A percentile compares a stretch with the other conserved stretches of the same genome.
phyloP scores from a whole-genome alignment of 2,888 invertebrate species.

The Drosophila anomelani region DNA sequence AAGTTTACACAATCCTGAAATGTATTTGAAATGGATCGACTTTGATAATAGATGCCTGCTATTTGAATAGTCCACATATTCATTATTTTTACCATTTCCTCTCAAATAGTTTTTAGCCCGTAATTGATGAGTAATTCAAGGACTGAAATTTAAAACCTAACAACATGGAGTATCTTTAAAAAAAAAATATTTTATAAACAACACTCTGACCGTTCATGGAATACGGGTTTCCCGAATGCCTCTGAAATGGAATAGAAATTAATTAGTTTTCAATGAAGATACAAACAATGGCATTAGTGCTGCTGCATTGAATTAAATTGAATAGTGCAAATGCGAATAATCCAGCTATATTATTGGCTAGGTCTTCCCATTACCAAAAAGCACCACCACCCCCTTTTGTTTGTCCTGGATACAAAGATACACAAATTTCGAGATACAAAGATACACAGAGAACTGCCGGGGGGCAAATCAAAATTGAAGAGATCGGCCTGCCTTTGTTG shows the following conservation, averaged over 20 bases:
- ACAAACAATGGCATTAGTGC: slow-evolving; percentile 12
- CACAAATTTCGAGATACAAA: slow-evolving; percentile 8
- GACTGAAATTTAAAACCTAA: too few species aligned
- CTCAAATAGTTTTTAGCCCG: too few species aligned
- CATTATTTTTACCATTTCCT: too few species aligned
- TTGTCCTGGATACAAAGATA: background rate
- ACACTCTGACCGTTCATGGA: too few species aligned
- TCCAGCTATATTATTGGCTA: slow-evolving; percentile 4
- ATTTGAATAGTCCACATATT: too few species aligned
- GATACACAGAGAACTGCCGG: slow-evolving; percentile 3
- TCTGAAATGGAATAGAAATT: background rate
- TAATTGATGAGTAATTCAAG: too few species aligned
- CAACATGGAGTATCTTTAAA: too few species aligned
- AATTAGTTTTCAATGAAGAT: background rate
- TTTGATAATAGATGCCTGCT: too few species aligned
- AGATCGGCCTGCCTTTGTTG: slow-evolving; percentile 26
- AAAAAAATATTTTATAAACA: too few species aligned
- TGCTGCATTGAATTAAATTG: slow-evolving; percentile 17
- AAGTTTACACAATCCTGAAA: background rate
- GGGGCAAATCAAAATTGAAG: slow-evolving; percentile 33
- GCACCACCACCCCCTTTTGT: background rate
- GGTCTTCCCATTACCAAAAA: slow-evolving; percentile 7
- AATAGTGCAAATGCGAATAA: slow-evolving; percentile 10
- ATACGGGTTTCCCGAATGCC: too few species aligned
- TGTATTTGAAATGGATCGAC: too few species aligned